Conservation (phyloP, 2,888 invertebrate species). For the Hirudinaria manillensis region DNA sequence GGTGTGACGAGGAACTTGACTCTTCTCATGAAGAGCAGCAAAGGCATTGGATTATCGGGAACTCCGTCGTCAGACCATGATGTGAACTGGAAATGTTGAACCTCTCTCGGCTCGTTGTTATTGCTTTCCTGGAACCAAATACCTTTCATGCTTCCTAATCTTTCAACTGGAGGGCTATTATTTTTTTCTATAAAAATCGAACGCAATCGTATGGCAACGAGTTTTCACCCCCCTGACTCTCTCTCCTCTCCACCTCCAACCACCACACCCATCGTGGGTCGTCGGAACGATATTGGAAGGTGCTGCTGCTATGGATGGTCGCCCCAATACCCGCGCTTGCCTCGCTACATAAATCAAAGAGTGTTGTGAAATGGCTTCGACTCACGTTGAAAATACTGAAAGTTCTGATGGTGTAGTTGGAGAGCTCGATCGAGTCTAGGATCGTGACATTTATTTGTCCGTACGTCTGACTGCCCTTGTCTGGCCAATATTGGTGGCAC, state of each 20-base stretch:
- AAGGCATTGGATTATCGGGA: constrained; percentile 95
- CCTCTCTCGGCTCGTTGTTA: constrained; percentile 67
- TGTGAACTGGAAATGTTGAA: constrained; percentile 94
- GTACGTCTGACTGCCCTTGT: constrained; percentile 30
- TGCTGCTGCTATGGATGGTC: too few relatives aligned
- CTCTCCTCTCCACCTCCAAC: too few relatives aligned
- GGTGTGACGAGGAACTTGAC: constrained; percentile 70
- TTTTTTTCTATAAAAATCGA: not conserved
- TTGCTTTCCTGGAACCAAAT: constrained; percentile 13
- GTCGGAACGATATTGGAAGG: too few relatives aligned
- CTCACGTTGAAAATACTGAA: constrained; percentile 29
- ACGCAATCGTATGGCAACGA: too few relatives aligned
- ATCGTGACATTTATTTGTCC: constrained; percentile 23
- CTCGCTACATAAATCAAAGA: too few relatives aligned
- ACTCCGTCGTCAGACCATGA: constrained; percentile 99
- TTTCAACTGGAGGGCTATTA: too few relatives aligned
- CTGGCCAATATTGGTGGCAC: constrained; percentile 35
- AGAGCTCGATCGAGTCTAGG: constrained; percentile 5
- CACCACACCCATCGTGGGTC: too few relatives aligned
- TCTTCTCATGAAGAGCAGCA: constrained; percentile 87
- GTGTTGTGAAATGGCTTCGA: not conserved
- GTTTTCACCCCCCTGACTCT: too few relatives aligned
- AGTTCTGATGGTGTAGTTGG: constrained; percentile 32
- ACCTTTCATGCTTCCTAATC: too few relatives aligned
- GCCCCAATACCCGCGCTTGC: too few relatives aligned